These are phyloP conservation scores for Osmerus eperlanus DNA, from an alignment of 2,113 vertebrate genomes.

Conservation along the genomic window DNA sequence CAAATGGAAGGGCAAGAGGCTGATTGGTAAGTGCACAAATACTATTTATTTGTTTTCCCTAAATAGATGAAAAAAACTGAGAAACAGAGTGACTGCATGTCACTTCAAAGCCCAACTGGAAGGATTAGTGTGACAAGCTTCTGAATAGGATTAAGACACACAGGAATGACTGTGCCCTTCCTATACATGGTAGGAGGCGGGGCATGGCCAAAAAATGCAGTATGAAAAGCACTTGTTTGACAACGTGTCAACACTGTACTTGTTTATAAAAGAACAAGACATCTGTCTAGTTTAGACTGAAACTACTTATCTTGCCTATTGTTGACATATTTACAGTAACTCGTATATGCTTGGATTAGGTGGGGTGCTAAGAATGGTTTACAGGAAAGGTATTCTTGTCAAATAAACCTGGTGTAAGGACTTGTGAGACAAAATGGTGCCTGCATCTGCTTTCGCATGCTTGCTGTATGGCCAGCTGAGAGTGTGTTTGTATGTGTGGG, in stretches of 20 bases:
- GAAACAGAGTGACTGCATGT: conserved; percentile 8
- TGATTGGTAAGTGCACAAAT: background rate
- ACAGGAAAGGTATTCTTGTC: background rate
- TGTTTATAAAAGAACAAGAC: background rate
- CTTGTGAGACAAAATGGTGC: background rate
- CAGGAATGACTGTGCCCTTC: conserved; percentile 5
- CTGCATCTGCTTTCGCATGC: conserved; percentile 18
- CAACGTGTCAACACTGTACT: conserved; percentile 10
- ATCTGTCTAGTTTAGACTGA: conserved; percentile 15
- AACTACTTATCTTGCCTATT: background rate
- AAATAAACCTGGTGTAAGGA: background rate
- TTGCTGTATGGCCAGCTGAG: background rate
- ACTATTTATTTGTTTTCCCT: conserved; percentile 1
- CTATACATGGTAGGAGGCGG: background rate
- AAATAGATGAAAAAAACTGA: background rate
- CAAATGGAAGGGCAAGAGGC: background rate
- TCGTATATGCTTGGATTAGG: background rate
- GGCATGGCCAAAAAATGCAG: background rate
- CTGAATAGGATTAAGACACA: conserved; percentile 11
- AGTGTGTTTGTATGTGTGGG: conserved; percentile 44
- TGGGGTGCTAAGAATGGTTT: background rate
- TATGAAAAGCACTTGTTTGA: conserved; percentile 3
- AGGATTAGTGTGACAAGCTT: conserved; percentile 12
- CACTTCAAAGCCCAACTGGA: conserved; percentile 15
- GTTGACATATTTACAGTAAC: conserved; percentile 6